Percentiles rank a stretch among this genome's conserved stretches.
Conservation (phyloP, 2,888 invertebrate genomes). For the Sarcophaga caerulescens region DNA sequence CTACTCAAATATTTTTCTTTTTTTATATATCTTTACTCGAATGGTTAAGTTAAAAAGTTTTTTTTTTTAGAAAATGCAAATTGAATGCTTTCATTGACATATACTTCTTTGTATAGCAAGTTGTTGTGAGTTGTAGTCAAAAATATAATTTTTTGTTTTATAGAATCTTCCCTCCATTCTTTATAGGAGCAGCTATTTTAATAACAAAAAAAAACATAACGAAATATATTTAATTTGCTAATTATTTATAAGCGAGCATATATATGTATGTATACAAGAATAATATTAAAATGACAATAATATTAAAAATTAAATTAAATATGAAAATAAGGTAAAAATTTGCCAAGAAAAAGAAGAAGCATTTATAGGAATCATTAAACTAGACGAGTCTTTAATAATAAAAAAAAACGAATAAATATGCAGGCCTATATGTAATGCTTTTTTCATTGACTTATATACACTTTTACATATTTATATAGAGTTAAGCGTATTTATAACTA, state of each 20-base stretch:
- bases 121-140: no score
- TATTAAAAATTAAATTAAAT: not conserved
- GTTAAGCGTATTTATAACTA: slow-evolving; percentile 15
- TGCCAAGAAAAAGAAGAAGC: slow-evolving; percentile 12
- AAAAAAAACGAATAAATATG: not conserved
- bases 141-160: not conserved
- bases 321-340: not conserved
- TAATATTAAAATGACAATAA: slow-evolving; percentile 50
- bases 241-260: slow-evolving; percentile 39
- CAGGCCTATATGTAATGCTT: slow-evolving; percentile 8
- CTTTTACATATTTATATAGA: not conserved
- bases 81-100: no score
- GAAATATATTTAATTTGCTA: slow-evolving; percentile 50
- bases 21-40: slow-evolving; percentile 6
- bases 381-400: not conserved
- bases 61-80: no score
- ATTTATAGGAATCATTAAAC: slow-evolving; percentile 33
- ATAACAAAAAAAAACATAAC: not conserved
- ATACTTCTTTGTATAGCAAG: no score
- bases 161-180: slow-evolving; percentile 1
- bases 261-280: not conserved
- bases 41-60: slow-evolving; percentile 2
- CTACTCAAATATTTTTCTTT: slow-evolving; percentile 14
- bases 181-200: slow-evolving; percentile 59
- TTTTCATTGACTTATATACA: slow-evolving; percentile 10